phyloP scores from a whole-genome alignment of 1,140 invertebrate genomes.

The Zophobas morio region DNA sequence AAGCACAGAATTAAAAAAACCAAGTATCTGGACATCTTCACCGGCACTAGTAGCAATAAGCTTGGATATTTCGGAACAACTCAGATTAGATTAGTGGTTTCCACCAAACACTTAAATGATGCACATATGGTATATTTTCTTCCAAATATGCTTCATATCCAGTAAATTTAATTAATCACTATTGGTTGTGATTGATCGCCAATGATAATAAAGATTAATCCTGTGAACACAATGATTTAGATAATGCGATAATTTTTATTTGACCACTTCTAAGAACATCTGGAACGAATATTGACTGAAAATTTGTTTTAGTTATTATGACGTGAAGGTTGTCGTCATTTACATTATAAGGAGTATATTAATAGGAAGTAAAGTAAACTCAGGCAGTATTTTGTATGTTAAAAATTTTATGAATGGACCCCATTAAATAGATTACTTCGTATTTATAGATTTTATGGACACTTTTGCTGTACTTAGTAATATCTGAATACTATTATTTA shows the following conservation, averaged over 20 bases:
- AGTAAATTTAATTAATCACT: background rate
- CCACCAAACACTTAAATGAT: background rate
- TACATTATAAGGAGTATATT: background rate
- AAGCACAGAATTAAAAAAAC: background rate
- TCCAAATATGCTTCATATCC: background rate
- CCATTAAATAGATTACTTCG: background rate
- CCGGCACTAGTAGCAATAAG: background rate
- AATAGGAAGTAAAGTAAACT: background rate
- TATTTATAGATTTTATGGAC: no score
- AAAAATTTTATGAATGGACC: background rate
- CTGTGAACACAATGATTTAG: background rate
- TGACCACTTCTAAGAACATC: background rate
- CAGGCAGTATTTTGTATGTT: background rate
- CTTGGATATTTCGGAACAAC: background rate
- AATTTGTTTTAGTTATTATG: no score
- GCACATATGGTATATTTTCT: background rate
- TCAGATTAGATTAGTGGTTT: background rate
- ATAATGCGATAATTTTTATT: no score
- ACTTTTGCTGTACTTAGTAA: no score
- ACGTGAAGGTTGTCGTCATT: no score
- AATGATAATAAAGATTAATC: background rate
- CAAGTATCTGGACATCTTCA: background rate
- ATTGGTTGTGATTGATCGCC: background rate
- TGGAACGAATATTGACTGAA: no score
- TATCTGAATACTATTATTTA: no score